phyloP scores from a whole-genome alignment of 2,888 invertebrate species.

The Pseudanteris insignis region DNA sequence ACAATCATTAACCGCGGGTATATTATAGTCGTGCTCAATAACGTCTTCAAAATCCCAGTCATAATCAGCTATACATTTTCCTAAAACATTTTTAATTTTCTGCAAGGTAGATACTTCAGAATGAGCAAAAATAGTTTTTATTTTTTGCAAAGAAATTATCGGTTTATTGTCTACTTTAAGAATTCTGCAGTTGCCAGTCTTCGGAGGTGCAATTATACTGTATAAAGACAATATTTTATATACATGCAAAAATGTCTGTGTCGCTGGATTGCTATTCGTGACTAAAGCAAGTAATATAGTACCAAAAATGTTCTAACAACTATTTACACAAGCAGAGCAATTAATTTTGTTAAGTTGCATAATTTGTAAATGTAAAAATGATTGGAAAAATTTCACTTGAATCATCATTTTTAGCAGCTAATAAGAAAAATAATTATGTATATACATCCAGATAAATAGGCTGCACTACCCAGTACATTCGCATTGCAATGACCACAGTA shows the following conservation, averaged over 20 bases:
- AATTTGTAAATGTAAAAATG: slow-evolving; percentile 1
- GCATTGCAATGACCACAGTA: too few relatives aligned
- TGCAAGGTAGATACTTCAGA: neutral
- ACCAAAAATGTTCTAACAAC: slow-evolving; percentile 24
- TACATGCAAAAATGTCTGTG: slow-evolving; percentile 14
- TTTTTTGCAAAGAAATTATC: slow-evolving; percentile 9
- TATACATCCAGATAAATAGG: too few relatives aligned
- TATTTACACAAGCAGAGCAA: neutral
- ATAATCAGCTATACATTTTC: slow-evolving; percentile 13
- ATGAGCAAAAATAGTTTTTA: slow-evolving; percentile 13
- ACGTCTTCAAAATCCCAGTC: slow-evolving; percentile 34
- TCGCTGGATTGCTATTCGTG: slow-evolving; percentile 22
- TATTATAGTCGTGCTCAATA: slow-evolving; percentile 30
- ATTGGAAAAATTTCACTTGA: neutral
- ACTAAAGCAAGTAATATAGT: slow-evolving; percentile 16
- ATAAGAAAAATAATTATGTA: too few relatives aligned
- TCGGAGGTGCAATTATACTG: slow-evolving; percentile 13
- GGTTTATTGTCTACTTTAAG: slow-evolving; percentile 13
- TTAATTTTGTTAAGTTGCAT: neutral
- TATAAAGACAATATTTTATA: slow-evolving; percentile 22
- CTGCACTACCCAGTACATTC: too few relatives aligned
- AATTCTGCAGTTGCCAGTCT: slow-evolving; percentile 20
- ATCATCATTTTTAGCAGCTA: neutral
- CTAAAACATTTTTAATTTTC: slow-evolving; percentile 18
- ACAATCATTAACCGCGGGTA: slow-evolving; percentile 28